Base-by-base conservation (phyloP, 2,113 vertebrate species). In the Aptenodytes forsteri region DNA sequence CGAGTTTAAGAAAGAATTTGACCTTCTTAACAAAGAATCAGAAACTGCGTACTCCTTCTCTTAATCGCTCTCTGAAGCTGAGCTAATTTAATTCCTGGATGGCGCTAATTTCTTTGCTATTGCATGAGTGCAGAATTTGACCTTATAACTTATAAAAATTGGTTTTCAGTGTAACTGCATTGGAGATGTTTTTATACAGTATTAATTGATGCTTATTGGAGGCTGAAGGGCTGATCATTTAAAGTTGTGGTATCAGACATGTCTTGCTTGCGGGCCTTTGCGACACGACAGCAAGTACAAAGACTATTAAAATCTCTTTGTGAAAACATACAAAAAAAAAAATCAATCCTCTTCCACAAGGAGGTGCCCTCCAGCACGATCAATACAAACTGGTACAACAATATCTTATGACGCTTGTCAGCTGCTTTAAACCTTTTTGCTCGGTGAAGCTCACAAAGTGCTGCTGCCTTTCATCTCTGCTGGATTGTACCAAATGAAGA, bases 301-400 rank as follows among this genome's bases (percentile, higher is more conserved):
- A 97, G 92, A 97, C 97, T 97, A 97, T 97, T 98, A 98, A 98
- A 97, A 98, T 97, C 67, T 38, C 97, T 97, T 97, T 94, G 91
- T 95, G 98, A 97, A 98, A 97, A 97, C 61, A 89, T 14, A 42
- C 40, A 42, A 14, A 42, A 71, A 93, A 52, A 87, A 92, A 98
- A 98, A 98, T 98, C 98, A 98, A 98, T 98, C 95, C 62, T 96
- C 94, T 96, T 98, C 97, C 97, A 97, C 90, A 88, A 98, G 97
- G 97, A 98, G 98, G 95, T 98, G 97, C 96, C 98, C 90, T 97
- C 90, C 73, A 83, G 97, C 90, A 92, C 75, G 97, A 98, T 98
- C 98, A 93, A 98, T 98, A 96, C 65, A 92, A 83, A 79, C 80
- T 81, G 95, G 91, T 75, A 94, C 95, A 96, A 92, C 75, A 93